Evolutionary conservation across 2,797 vertebrate species (phyloP).

Genomic region (Takifugu rubripes): DNA sequence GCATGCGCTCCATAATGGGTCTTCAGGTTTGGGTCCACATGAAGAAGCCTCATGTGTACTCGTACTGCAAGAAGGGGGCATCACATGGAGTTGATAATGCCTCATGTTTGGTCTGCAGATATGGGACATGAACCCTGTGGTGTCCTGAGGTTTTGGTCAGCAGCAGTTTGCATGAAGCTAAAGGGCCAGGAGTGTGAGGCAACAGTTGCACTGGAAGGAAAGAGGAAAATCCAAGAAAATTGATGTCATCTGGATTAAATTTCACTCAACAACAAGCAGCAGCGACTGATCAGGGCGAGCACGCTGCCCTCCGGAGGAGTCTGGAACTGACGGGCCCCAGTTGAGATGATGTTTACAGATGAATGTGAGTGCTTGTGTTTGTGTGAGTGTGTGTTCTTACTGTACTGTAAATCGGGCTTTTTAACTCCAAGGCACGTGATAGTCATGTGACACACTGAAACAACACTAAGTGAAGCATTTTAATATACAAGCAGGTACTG

Average conservation of each 20-base stretch:
- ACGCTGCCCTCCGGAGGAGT: slow-evolving; percentile 26
- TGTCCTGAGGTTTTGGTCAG: slow-evolving; percentile 81
- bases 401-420: no score
- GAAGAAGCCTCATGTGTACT: not conserved
- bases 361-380: slow-evolving; percentile 21
- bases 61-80: no score
- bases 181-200: slow-evolving; percentile 11
- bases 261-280: slow-evolving; percentile 32
- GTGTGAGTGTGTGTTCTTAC: not conserved
- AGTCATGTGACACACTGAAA: no score
- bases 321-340: slow-evolving; percentile 13
- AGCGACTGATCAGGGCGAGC: slow-evolving; percentile 13
- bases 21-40: not conserved
- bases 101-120: slow-evolving; percentile 71
- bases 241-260: slow-evolving; percentile 40
- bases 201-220: slow-evolving; percentile 8
- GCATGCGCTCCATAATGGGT: no score
- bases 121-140: slow-evolving; percentile 98
- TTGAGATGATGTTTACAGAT: slow-evolving; percentile 11
- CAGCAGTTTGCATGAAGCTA: slow-evolving; percentile 2
- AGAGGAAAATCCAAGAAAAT: slow-evolving; percentile 1
- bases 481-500: no score
- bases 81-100: not conserved
- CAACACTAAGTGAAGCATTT: no score
- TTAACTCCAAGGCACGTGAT: no score